phyloP scores from a whole-genome alignment of 2,797 vertebrate genomes.

The Molossus molossus region DNA sequence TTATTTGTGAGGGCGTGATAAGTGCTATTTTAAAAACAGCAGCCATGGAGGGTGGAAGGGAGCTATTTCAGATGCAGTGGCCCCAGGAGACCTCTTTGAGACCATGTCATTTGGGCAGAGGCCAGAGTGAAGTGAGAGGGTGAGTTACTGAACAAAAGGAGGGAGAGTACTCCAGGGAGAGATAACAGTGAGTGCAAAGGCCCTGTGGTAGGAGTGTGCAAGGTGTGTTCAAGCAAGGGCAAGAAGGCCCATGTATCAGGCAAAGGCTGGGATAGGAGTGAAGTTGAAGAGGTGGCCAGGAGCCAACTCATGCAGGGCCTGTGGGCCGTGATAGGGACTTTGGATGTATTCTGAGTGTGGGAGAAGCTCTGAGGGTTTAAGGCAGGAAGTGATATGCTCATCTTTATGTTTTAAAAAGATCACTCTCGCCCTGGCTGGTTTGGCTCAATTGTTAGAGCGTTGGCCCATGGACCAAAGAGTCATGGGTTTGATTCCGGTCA shows the following conservation, averaged over 20 bases:
- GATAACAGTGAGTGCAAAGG: neutral
- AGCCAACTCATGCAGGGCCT: neutral
- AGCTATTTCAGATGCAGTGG: neutral
- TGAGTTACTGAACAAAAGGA: neutral
- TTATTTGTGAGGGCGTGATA: neutral
- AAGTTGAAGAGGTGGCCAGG: neutral
- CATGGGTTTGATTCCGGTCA: no score
- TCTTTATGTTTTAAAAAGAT: neutral
- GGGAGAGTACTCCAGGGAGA: neutral
- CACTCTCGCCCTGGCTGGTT: no score
- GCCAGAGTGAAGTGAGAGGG: neutral
- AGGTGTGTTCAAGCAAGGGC: accelerated
- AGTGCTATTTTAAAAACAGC: neutral
- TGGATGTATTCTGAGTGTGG: neutral
- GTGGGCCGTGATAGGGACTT: neutral
- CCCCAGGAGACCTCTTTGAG: neutral
- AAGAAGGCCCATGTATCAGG: neutral
- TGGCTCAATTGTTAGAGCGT: no score
- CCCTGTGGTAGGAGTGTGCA: neutral
- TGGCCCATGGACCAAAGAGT: no score
- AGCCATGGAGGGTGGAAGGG: neutral
- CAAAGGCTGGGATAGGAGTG: no score
- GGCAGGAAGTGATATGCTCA: neutral
- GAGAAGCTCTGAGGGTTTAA: neutral
- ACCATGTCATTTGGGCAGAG: neutral